Evolutionary conservation across 2,113 vertebrate species (phyloP), one percentile per base, ranked within the genome.

Genomic region (Calidris pugnax): DNA sequence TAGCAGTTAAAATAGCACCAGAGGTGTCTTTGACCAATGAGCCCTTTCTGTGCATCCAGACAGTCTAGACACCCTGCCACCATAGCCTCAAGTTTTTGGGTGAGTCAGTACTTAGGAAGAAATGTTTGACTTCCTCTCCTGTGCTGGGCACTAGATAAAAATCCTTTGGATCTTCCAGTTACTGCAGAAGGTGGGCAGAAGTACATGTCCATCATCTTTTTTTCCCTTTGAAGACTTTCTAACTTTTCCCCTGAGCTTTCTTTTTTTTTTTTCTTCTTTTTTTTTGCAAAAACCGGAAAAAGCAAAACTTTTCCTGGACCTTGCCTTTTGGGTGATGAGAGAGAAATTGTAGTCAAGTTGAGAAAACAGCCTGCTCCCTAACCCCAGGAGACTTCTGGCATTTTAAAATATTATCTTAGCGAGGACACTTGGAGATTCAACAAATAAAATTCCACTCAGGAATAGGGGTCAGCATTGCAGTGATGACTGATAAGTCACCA

Each of bases 51-150:
- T 35, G 63, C 1, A 1, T 73, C 19, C 53, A 41, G 22, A 32
- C 41, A 51, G 27, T 19, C 37, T 53, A 12, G 1, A 13, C 1
- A 4, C 15, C 1, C 0, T 72, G 24, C 45, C 55, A n/a, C 30
- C 2, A 1, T 7, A 84, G 27, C 43, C 51, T 75, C 55, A 72
- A 35, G 41, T 12, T 64, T 75, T 82, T 57, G 23, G 24, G n/a
- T 64, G 81, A 89, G 53, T 89, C 35, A 17, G 11, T 41, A 43
- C 80, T 95, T 75, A 59, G 35, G 26, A 60, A 81, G 64, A 91
- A 81, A 47, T 59, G 3, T 43, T 87, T 72, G 21, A 47, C 32
- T 56, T 89, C n/a, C 19, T 68, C 51, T 93, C 18, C 45, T 60
- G 0, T 35, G 73, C 48, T 56, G 33, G 28, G 21, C 20, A 10